Conservation (phyloP, 2,797 vertebrate genomes). For the Percopsis omiscomaycus region DNA sequence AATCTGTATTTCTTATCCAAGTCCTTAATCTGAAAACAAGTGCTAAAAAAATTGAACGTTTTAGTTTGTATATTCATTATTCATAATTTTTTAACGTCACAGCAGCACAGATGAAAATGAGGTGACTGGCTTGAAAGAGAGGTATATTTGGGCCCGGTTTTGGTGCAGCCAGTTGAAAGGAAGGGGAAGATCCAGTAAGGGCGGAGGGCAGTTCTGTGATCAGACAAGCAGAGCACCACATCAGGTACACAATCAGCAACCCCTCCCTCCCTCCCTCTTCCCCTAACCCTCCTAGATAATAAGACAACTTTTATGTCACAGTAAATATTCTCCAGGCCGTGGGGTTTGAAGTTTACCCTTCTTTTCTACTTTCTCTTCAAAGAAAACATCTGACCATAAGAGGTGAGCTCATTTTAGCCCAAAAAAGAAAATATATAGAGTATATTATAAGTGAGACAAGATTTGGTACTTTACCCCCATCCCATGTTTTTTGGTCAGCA, state of each 20-base stretch:
- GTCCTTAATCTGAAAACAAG: conserved; percentile 57
- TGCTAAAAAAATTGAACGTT: conserved; percentile 52
- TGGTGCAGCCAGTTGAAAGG: conserved; percentile 39
- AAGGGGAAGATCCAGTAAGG: conserved; percentile 39
- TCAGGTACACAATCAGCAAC: conserved; percentile 71
- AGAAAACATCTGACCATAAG: conserved; percentile 57
- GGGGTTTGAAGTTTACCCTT: conserved; percentile 63
- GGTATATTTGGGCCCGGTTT: conserved; percentile 34
- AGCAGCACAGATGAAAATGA: conserved; percentile 26
- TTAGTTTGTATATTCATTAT: conserved; percentile 10
- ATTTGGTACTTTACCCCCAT: conserved; percentile 42
- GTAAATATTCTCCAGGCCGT: conserved; percentile 64
- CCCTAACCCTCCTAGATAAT: conserved; percentile 71
- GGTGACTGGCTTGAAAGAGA: conserved; percentile 26
- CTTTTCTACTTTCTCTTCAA: conserved; percentile 43
- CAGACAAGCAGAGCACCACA: conserved; percentile 70
- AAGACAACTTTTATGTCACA: conserved; percentile 70
- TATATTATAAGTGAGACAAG: conserved; percentile 43
- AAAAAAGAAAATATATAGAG: conserved; percentile 44
- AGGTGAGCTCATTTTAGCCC: conserved; percentile 63
- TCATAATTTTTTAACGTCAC: conserved; percentile 41
- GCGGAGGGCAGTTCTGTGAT: conserved; percentile 61
- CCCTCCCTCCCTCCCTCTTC: conserved; percentile 68
- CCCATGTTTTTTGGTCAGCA: conserved; percentile 34
- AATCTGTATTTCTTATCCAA: conserved; percentile 47